phyloP scores from a whole-genome alignment of 1,140 invertebrate species.

The Diabrotica undecimpunctata region DNA sequence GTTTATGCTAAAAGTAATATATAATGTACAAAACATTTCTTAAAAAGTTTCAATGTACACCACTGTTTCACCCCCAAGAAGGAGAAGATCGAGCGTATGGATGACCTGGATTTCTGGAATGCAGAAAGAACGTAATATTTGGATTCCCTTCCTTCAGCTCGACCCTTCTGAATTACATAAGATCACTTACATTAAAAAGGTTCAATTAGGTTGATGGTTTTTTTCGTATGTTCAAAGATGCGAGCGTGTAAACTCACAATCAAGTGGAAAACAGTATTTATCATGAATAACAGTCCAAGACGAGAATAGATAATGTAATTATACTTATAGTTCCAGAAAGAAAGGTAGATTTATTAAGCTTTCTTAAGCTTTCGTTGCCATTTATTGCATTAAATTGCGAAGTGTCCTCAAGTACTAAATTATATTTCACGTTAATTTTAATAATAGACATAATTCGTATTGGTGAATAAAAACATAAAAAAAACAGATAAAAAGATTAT shows the following conservation, averaged over 20 bases:
- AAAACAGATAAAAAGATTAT: no score
- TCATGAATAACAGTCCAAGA: neutral
- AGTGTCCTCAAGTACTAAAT: no score
- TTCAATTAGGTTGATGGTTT: slow-evolving; percentile 2
- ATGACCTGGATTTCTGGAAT: neutral
- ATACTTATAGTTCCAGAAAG: neutral
- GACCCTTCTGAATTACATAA: slow-evolving; percentile 1
- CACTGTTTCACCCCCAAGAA: neutral
- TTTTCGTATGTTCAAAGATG: neutral
- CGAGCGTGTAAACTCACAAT: neutral
- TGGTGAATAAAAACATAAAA: no score
- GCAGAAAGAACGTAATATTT: neutral
- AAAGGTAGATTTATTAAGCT: no score
- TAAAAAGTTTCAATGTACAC: neutral
- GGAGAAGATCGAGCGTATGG: neutral
- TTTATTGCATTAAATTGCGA: no score
- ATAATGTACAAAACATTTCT: neutral
- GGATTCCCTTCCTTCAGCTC: neutral
- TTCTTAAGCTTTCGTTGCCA: no score
- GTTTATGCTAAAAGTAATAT: no score
- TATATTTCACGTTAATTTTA: no score
- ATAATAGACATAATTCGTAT: no score
- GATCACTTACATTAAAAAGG: slow-evolving; percentile 2
- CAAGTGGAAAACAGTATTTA: neutral
- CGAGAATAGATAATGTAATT: neutral